Evolutionary conservation across 2,888 invertebrate genomes (phyloP), one percentile per base, ranked within the genome.

Genomic region (Tetranychus truncatus): DNA sequence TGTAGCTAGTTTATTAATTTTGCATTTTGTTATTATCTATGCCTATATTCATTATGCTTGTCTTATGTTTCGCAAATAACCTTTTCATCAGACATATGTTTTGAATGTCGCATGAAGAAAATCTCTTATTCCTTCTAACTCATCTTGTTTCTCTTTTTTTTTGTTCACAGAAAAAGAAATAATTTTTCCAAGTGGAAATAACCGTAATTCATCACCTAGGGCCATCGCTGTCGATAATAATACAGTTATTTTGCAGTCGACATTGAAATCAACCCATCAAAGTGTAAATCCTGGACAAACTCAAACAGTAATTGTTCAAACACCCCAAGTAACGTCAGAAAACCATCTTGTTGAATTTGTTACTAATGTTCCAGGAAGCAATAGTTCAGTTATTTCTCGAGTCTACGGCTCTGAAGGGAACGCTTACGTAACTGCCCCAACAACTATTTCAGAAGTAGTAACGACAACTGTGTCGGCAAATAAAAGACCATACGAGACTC

Each of bases 291-390:
- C 69, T 24, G 69, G 69, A 74, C 77, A 77, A 55, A 77, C 78
- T 45, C 76, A 77, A 18, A 77, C 78, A 44, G 79, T 79, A 20
- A 79, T 79, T 72, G 78, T 79, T 66, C 78, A 78, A 73, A 78
- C 78, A 34, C 79, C 79, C 5, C 72, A 77, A 55, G 74, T 76
- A n/a, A 21, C 76, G 45, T 55, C 73, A 18, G 74, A 55, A 44
- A 66, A 75, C 72, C 75, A 74, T 45, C n/a, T 66, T 44, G 45
- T 73, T 66, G 46, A 77, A 74, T 21, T 46, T 21, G 71, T 71
- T n/a, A 72, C 15, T 55, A 15, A 24, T 45, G 34, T 24, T 24
- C 20, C 67, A 46, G 71, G 46, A 44, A 72, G 67, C 66, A 74
- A 66, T 72, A 71, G 45, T 74, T 74, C 74, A 45, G 74, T 76